A percentile compares a stretch with the other conserved stretches of the same genome.
Conservation (phyloP, 1,140 invertebrate genomes). For the Mylabris phalerata region DNA sequence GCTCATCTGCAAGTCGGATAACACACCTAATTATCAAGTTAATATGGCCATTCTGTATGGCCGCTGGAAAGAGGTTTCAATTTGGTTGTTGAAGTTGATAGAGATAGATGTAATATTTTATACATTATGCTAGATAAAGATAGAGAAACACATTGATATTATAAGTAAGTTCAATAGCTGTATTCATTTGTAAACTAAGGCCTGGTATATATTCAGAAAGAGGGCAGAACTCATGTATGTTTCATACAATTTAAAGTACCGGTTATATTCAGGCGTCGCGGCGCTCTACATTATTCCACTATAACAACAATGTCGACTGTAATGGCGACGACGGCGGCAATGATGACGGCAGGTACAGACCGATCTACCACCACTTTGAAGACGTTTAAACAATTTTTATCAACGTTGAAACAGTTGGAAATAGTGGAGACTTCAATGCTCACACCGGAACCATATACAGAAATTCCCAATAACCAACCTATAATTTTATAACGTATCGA, state of each 20-base stretch:
- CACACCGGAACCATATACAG: neutral
- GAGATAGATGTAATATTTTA: too few relatives aligned
- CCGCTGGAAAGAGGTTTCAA: constrained; percentile 43
- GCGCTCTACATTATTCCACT: too few relatives aligned
- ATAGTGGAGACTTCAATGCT: constrained; percentile 25
- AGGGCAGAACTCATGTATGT: constrained; percentile 43
- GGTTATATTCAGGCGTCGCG: constrained; percentile 33
- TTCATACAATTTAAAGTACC: constrained; percentile 43
- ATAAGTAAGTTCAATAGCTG: constrained; percentile 68
- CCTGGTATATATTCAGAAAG: constrained; percentile 39
- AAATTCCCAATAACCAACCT: too few relatives aligned
- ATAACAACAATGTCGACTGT: too few relatives aligned
- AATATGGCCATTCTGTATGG: constrained; percentile 67
- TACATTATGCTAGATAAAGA: constrained; percentile 21
- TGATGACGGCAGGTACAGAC: neutral
- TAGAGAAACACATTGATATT: constrained; percentile 58
- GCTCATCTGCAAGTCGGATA: constrained; percentile 85
- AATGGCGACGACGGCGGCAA: constrained; percentile 8
- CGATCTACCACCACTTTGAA: neutral
- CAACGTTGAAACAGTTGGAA: neutral
- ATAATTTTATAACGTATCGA: too few relatives aligned
- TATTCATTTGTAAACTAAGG: constrained; percentile 65
- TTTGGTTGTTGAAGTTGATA: constrained; percentile 20
- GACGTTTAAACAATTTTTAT: neutral
- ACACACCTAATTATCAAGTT: constrained; percentile 85